These are phyloP conservation scores for Autographa gamma DNA, from an alignment of 2,888 invertebrate genomes.

Conservation along the genomic window DNA sequence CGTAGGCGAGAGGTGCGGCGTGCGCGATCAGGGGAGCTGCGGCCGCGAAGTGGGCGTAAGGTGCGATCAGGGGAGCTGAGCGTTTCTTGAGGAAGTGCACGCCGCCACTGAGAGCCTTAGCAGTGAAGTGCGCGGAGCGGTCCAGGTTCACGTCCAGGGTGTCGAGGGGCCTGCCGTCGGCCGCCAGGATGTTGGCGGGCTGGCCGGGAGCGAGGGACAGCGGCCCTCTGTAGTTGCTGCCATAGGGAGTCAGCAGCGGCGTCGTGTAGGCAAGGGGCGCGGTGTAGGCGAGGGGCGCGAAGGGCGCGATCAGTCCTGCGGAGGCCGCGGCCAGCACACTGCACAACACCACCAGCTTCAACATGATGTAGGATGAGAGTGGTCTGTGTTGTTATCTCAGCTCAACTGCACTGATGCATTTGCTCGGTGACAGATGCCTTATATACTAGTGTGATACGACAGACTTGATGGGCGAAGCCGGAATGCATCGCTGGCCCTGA, in stretches of 20 bases:
- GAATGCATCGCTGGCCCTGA: conserved; percentile 45
- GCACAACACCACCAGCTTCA: conserved; percentile 90
- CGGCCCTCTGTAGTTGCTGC: conserved; percentile 76
- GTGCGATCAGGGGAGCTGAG: conserved; percentile 65
- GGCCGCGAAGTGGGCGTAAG: conserved; percentile 24
- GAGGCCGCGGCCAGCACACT: conserved; percentile 89
- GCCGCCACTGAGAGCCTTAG: conserved; percentile 67
- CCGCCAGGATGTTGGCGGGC: conserved; percentile 79
- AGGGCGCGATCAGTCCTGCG: conserved; percentile 68
- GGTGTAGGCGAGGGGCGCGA: conserved; percentile 56
- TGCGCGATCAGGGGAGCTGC: conserved; percentile 37
- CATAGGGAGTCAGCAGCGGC: conserved; percentile 55
- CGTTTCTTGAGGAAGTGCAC: conserved; percentile 76
- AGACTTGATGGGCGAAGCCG: conserved; percentile 61
- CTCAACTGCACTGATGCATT: conserved; percentile 75
- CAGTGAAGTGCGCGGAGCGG: conserved; percentile 77
- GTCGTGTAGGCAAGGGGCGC: conserved; percentile 64
- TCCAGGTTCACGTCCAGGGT: conserved; percentile 83
- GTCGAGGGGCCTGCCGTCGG: conserved; percentile 82
- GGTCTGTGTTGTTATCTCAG: conserved; percentile 81
- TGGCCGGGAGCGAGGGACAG: conserved; percentile 82
- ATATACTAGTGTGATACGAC: conserved; percentile 70
- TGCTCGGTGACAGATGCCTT: conserved; percentile 63
- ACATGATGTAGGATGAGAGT: conserved; percentile 74
- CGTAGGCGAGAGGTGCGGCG: conserved; percentile 40